Base-by-base conservation (phyloP, 2,888 invertebrate genomes). In the Ischnus inquisitorius region DNA sequence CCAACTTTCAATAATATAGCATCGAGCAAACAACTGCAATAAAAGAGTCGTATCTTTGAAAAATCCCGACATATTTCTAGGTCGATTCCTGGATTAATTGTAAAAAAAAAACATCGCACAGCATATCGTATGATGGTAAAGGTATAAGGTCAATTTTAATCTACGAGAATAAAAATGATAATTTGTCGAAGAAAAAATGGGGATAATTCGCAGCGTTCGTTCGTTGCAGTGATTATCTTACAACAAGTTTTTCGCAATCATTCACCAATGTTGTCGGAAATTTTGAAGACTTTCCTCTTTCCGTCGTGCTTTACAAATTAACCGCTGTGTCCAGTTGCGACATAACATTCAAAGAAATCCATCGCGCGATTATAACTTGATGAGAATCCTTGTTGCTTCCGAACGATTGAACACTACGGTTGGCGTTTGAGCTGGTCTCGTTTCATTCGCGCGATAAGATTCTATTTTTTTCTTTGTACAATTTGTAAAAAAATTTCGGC, bases 321-420 rank as follows among this genome's bases (percentile, higher is more conserved):
- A 64, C 43, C 65, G 57, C 54, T 64, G 64, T 71, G n/a, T 82
- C 57, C 62, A 57, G 77, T 72, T 77, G 39, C 71, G 60, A 71
- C 51, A 14, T 46, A 34, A 46, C 34, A 1, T 62, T 19, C 16
- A 62, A 76, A 41, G 43, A 39, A 68, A 43, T 22, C 25, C 39
- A 60, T 60, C 22, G 12, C 57, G 57, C 14, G 57, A 14, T 14
- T 60, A 28, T 25, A 60, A 60, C n/a, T 12, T 14, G 14, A 28
- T 12, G 28, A 28, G 28, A 60, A 12, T 25, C 3, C 14, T 14
- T 60, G 19, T 4, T 14, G 1, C 1, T 12, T 28, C 1, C 3
- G 12, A 22, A 54, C 3, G 0, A 3, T 22, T 19, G 10, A 54
- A 22, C 34, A 34, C 34, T 6, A 1, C 34, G 3, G 46, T 46